Evolutionary conservation across 2,888 invertebrate genomes (phyloP).

Genomic region (Ethmia dodecea): DNA sequence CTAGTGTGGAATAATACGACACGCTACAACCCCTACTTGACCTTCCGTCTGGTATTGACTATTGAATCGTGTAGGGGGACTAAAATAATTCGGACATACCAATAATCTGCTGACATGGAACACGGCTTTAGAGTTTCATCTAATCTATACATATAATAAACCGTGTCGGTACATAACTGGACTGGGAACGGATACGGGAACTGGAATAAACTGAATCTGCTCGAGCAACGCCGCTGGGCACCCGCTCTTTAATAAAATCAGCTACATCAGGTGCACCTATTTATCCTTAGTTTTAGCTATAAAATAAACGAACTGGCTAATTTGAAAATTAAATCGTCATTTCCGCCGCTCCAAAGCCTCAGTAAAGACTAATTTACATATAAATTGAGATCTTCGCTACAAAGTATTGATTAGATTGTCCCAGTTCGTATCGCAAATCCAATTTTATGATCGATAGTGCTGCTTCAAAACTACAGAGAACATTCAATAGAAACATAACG

Average conservation of each 20-base stretch:
- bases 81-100: too few relatives aligned
- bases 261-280: too few relatives aligned
- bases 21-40: conserved; percentile 38
- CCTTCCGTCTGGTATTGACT: conserved; percentile 25
- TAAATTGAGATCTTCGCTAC: conserved; percentile 22
- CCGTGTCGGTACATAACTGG: too few relatives aligned
- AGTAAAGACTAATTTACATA: conserved; percentile 25
- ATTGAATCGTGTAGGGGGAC: conserved; percentile 1
- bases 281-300: conserved; percentile 8
- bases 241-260: too few relatives aligned
- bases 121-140: too few relatives aligned
- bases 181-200: too few relatives aligned
- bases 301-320: not conserved
- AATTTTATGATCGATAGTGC: conserved; percentile 21
- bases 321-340: not conserved
- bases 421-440: conserved; percentile 11
- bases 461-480: conserved; percentile 7
- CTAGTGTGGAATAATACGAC: too few relatives aligned
- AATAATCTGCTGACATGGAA: too few relatives aligned
- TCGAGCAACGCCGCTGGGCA: conserved; percentile 14
- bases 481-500: not conserved
- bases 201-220: conserved; percentile 9
- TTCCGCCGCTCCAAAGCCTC: too few relatives aligned
- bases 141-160: too few relatives aligned
- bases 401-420: conserved; percentile 4